Evolutionary conservation across 2,888 invertebrate species (phyloP).

Genomic region (Cyrtodaria siliqua): DNA sequence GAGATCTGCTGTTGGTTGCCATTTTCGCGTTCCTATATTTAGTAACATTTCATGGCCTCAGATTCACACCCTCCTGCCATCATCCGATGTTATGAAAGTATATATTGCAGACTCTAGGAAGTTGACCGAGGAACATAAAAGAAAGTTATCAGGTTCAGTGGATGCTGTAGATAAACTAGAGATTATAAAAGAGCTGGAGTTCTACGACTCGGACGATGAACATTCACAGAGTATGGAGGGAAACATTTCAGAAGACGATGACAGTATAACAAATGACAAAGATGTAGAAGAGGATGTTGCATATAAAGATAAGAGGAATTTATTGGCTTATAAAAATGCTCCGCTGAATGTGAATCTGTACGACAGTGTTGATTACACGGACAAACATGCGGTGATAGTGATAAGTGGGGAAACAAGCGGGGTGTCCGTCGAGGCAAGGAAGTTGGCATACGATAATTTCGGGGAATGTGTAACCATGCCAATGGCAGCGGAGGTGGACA

Average conservation of each 20-base stretch:
- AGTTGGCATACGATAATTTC: constrained; percentile 88
- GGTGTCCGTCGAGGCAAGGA: constrained; percentile 90
- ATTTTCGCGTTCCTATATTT: constrained; percentile 92
- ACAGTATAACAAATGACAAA: constrained; percentile 7
- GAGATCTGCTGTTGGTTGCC: constrained; percentile 93
- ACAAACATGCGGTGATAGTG: constrained; percentile 87
- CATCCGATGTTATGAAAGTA: constrained; percentile 85
- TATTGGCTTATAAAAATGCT: constrained; percentile 52
- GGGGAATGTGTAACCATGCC: constrained; percentile 93
- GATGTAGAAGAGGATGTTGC: constrained; percentile 9
- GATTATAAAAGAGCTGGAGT: constrained; percentile 12
- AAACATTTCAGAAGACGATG: background rate
- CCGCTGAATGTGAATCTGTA: constrained; percentile 66
- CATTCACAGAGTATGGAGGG: background rate
- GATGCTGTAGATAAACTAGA: constrained; percentile 41
- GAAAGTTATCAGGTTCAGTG: constrained; percentile 22
- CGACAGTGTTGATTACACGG: constrained; percentile 58
- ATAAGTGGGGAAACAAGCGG: constrained; percentile 97
- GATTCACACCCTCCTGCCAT: constrained; percentile 87
- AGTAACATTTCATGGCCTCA: constrained; percentile 90
- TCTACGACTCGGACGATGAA: background rate
- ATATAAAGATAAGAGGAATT: background rate
- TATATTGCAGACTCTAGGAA: constrained; percentile 65
- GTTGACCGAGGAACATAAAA: constrained; percentile 29
- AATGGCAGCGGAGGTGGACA: constrained; percentile 91